phyloP scores from a whole-genome alignment of 1,140 invertebrate species.

The Coenobita brevimanus region DNA sequence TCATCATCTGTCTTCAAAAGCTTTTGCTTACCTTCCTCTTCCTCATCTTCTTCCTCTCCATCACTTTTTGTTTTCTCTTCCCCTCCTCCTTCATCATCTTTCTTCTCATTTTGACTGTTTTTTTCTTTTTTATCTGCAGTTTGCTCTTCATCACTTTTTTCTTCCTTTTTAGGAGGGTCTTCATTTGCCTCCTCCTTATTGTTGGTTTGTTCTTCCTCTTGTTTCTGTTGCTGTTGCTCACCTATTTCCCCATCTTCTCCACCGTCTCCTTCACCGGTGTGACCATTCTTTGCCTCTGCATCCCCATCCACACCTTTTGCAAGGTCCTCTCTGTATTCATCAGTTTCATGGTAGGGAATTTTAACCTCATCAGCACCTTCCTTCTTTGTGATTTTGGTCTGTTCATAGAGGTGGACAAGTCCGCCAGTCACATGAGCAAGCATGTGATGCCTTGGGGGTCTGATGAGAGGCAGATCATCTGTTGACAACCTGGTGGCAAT shows the following conservation, averaged over 20 bases:
- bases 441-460: slow-evolving; percentile 67
- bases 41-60: slow-evolving; percentile 32
- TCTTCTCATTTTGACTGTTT: slow-evolving; percentile 25
- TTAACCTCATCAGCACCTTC: slow-evolving; percentile 50
- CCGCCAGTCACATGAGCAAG: slow-evolving; percentile 67
- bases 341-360: slow-evolving; percentile 49
- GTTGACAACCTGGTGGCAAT: slow-evolving; percentile 63
- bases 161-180: slow-evolving; percentile 54
- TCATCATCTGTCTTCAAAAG: slow-evolving; percentile 9
- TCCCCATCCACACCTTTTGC: slow-evolving; percentile 23
- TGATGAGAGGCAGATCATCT: slow-evolving; percentile 67
- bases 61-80: slow-evolving; percentile 39
- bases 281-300: slow-evolving; percentile 49
- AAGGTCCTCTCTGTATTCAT: slow-evolving; percentile 31
- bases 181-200: slow-evolving; percentile 9
- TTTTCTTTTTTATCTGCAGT: background rate
- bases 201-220: background rate
- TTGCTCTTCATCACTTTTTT: background rate
- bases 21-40: slow-evolving; percentile 45
- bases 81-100: slow-evolving; percentile 46
- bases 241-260: slow-evolving; percentile 14
- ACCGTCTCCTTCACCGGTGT: slow-evolving; percentile 4
- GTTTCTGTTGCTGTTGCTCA: background rate
- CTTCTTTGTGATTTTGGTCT: slow-evolving; percentile 51
- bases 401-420: slow-evolving; percentile 52